Evolutionary conservation across 2,113 vertebrate species (phyloP).

Genomic region (Ophthalmolycus amberensis): DNA sequence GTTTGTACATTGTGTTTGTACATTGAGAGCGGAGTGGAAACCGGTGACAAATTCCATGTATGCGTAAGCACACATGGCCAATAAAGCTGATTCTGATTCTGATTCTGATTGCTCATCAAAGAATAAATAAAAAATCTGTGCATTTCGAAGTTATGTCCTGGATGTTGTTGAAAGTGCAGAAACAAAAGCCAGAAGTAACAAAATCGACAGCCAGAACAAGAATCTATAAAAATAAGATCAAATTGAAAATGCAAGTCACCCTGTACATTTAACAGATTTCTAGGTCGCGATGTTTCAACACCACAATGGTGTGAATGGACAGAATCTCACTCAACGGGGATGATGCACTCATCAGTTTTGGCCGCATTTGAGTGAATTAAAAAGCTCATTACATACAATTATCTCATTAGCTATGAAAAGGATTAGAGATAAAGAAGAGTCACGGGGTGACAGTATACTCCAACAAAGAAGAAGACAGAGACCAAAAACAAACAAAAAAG

Average conservation of each 20-base stretch:
- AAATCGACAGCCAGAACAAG: neutral
- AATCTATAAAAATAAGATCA: neutral
- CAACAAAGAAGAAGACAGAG: neutral
- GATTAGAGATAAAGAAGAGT: neutral
- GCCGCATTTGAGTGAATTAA: neutral
- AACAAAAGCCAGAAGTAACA: neutral
- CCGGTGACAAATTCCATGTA: too few species aligned
- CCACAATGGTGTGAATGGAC: neutral
- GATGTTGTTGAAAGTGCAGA: neutral
- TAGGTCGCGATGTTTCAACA: neutral
- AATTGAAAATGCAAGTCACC: neutral
- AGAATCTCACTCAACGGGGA: neutral
- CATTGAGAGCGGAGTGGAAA: too few species aligned
- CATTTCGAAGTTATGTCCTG: neutral
- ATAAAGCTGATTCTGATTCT: too few species aligned
- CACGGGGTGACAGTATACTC: neutral
- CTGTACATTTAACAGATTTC: neutral
- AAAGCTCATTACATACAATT: slow-evolving; percentile 2
- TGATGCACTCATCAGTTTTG: neutral
- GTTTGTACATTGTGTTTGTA: too few species aligned
- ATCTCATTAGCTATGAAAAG: neutral
- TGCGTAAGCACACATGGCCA: too few species aligned
- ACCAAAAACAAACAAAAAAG: neutral
- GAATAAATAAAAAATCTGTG: neutral
- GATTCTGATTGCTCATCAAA: neutral